Evolutionary conservation across 2,888 invertebrate genomes (phyloP).

Genomic region (Atethmia centrago): DNA sequence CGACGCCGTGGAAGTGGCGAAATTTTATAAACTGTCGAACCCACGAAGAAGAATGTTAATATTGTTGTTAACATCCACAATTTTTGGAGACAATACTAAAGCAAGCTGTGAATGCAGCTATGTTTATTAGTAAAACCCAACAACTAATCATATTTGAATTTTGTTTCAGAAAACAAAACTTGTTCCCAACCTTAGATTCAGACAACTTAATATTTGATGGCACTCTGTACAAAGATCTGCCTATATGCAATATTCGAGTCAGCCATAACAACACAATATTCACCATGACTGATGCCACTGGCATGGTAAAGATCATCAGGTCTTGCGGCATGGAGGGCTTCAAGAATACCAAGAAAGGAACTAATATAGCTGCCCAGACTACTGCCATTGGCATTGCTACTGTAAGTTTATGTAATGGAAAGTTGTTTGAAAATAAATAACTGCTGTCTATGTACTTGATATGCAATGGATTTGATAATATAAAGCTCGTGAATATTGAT

Average conservation of each 20-base stretch:
- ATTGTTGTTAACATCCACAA: neutral
- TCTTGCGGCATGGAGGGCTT: conserved; percentile 98
- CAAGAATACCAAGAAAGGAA: conserved; percentile 98
- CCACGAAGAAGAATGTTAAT: neutral
- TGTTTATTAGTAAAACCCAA: neutral
- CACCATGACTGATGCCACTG: conserved; percentile 93
- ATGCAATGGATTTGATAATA: neutral
- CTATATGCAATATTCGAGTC: conserved; percentile 95
- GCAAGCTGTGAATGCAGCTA: neutral
- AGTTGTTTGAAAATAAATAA: neutral
- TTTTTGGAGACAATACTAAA: neutral
- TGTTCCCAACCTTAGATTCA: conserved; percentile 94
- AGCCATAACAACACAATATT: conserved; percentile 97
- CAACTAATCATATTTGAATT: neutral
- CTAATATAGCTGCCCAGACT: conserved; percentile 98
- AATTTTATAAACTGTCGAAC: neutral
- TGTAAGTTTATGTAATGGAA: conserved; percentile 88
- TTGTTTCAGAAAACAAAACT: conserved; percentile 91
- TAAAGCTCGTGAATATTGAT: conserved; percentile 58
- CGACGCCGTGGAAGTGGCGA: neutral
- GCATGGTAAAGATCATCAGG: conserved; percentile 91
- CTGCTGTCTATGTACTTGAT: neutral
- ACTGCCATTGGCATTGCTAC: conserved; percentile 95
- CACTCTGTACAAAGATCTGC: conserved; percentile 94
- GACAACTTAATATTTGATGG: conserved; percentile 94